A percentile compares a stretch with the other conserved stretches of the same genome.
Conservation (phyloP, 2,113 vertebrate genomes). For the Thalassarche chlororhynchos region DNA sequence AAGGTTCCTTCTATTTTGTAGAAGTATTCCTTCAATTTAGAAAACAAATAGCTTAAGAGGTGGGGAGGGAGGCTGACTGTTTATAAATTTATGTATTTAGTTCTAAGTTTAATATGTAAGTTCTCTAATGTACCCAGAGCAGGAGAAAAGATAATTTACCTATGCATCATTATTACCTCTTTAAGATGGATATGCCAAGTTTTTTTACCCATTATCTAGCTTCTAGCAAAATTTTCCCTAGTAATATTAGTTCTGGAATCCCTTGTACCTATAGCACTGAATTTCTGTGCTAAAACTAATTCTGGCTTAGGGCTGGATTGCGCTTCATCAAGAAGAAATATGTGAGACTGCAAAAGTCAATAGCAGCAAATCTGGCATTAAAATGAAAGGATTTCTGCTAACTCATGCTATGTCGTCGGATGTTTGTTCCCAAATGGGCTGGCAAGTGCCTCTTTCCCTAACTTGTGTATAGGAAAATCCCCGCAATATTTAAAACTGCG, state of each 20-base stretch:
- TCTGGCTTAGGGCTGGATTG: not conserved
- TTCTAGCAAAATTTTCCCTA: not conserved
- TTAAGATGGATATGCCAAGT: not conserved
- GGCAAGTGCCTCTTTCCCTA: not conserved
- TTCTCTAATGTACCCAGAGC: not conserved
- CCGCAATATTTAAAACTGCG: accelerated
- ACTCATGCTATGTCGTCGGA: not conserved
- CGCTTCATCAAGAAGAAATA: not conserved
- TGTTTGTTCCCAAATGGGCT: not conserved
- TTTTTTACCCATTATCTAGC: not conserved
- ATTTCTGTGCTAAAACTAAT: not conserved
- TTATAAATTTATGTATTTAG: not conserved
- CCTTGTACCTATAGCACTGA: not conserved
- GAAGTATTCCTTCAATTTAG: not conserved
- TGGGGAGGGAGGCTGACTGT: accelerated
- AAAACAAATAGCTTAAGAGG: not conserved
- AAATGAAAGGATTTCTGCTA: not conserved
- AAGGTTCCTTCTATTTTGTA: not conserved
- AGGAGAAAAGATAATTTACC: not conserved
- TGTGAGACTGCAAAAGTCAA: not conserved
- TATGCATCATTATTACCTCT: not conserved
- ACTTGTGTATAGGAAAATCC: not conserved
- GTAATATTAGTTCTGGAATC: not conserved
- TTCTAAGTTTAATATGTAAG: not conserved
- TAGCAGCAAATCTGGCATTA: not conserved